Base-by-base conservation (phyloP, 2,113 vertebrate genomes). In the Chionodraco myersi region DNA sequence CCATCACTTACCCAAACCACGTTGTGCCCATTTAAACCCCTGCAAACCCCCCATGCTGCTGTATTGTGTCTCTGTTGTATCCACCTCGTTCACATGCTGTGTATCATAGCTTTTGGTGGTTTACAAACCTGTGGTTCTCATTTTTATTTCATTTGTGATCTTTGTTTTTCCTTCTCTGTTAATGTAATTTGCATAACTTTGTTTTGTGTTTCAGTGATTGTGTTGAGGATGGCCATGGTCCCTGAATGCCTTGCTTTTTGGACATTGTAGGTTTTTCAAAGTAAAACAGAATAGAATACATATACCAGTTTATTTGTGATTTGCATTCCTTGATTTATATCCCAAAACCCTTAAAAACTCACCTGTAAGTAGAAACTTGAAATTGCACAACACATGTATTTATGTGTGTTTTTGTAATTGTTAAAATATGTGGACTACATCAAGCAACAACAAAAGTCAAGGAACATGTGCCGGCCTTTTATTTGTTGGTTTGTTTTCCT, bases 141-240 rank as follows among this genome's bases (percentile, higher is more conserved):
- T 89, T 80, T 80, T 82, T 21, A 21, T 83, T 88, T 82, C 4
- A 53, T 72, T 79, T 85, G 10, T 86, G 65, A n/a, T 79, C 10
- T 84, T 82, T 82, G 23, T 18, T 89, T 88, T 87, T 74, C 47
- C 26, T 48, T 71, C 15, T 75, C 34, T 81, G 72, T 81, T 78
- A 12, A 63, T 84, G 76, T 89, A 58, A 84, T 85, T 86, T 80
- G 53, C 77, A 72, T 80, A 79, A 84, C 64, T 88, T 90, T 89
- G 64, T 81, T 86, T 89, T 86, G 75, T 89, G 86, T 86, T 92
- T 73, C 66, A 77, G 84, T 90, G 80, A 75, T 85, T 89, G 72
- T 89, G 65, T 84, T 90, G 65, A 85, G 72, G 83, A 80, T 76
- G 88, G 86, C 79, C 86, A 89, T 87, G 80, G 76, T 91, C 89